Conservation (phyloP, 2,888 invertebrate genomes). For the Chrysina gloriosa region DNA sequence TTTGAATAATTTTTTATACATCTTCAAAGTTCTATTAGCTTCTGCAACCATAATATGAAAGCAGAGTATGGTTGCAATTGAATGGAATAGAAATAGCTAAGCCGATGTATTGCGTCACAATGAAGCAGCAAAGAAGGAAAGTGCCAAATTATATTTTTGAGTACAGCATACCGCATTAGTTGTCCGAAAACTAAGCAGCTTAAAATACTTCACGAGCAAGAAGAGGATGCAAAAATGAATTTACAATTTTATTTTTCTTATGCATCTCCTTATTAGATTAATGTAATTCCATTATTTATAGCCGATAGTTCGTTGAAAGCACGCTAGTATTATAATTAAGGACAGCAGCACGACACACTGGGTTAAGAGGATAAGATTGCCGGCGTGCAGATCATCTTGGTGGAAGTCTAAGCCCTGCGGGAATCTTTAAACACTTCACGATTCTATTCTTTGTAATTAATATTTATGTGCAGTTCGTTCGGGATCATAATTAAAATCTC, state of each 20-base stretch:
- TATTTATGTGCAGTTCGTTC: constrained; percentile 50
- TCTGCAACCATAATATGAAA: too few relatives aligned
- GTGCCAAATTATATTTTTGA: too few relatives aligned
- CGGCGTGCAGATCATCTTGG: constrained; percentile 22
- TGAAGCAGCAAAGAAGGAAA: too few relatives aligned
- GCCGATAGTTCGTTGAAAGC: constrained; percentile 4
- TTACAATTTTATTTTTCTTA: not conserved
- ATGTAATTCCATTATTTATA: constrained; percentile 1
- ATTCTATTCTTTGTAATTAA: constrained; percentile 51
- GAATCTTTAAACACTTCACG: constrained; percentile 52
- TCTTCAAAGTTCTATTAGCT: too few relatives aligned
- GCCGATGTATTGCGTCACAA: too few relatives aligned
- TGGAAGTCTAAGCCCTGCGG: constrained; percentile 42
- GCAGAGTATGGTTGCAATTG: too few relatives aligned
- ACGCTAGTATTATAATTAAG: constrained; percentile 4
- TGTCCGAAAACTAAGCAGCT: too few relatives aligned
- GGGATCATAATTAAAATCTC: constrained; percentile 52
- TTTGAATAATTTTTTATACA: too few relatives aligned
- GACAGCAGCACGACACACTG: constrained; percentile 17
- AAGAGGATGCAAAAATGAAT: not conserved
- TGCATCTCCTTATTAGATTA: constrained; percentile 10
- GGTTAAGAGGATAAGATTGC: constrained; percentile 7
- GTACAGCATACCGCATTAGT: too few relatives aligned
- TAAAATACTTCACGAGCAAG: too few relatives aligned
- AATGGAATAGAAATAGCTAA: too few relatives aligned